A percentile compares a stretch with the other conserved stretches of the same genome.
Conservation (phyloP, 2,888 invertebrate species). For the Pemphredon lugubris region DNA sequence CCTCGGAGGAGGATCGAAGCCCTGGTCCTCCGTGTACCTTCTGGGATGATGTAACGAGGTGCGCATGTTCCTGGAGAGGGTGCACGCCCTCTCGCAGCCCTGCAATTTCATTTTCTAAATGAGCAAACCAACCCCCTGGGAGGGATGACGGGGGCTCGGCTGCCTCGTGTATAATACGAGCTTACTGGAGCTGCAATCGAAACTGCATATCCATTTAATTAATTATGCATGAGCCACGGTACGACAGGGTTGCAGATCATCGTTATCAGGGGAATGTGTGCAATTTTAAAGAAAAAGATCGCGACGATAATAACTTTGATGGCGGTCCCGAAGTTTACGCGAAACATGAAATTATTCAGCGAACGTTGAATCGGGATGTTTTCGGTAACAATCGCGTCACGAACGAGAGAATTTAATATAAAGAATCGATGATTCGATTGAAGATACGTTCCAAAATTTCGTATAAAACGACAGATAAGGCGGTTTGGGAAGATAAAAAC, state of each 20-base stretch:
- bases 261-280: slow-evolving; percentile 54
- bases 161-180: slow-evolving; percentile 39
- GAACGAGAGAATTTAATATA: too few species aligned
- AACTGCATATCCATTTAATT: slow-evolving; percentile 75
- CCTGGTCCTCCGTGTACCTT: slow-evolving; percentile 50
- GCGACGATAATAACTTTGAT: slow-evolving; percentile 44
- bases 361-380: too few species aligned
- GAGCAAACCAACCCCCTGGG: slow-evolving; percentile 61
- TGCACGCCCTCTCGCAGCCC: slow-evolving; percentile 68
- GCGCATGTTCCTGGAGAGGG: slow-evolving; percentile 71
- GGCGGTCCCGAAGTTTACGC: too few species aligned
- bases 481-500: too few species aligned
- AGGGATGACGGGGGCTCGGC: slow-evolving; percentile 64
- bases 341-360: too few species aligned
- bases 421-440: too few species aligned
- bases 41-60: slow-evolving; percentile 61
- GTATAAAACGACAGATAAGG: too few species aligned
- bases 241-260: slow-evolving; percentile 45
- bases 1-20: slow-evolving; percentile 61
- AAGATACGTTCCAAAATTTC: too few species aligned
- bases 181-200: slow-evolving; percentile 66
- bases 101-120: slow-evolving; percentile 75
- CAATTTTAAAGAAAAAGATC: slow-evolving; percentile 24
- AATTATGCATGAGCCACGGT: slow-evolving; percentile 74
- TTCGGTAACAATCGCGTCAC: too few species aligned